These are phyloP conservation scores for Brachionus manjavacas DNA, from an alignment of 1,140 invertebrate species.

Conservation along the genomic window DNA sequence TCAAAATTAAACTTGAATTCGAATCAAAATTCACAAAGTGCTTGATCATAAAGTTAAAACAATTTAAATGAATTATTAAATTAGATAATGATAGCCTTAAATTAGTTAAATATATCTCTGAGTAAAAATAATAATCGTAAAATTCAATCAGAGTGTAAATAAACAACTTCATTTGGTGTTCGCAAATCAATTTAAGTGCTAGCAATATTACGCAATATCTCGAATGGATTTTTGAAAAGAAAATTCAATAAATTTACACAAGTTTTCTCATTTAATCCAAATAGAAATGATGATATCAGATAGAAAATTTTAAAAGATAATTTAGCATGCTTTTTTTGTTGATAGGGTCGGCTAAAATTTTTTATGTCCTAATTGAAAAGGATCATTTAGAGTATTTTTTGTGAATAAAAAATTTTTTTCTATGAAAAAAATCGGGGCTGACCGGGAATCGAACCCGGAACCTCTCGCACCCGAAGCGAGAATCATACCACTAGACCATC, in stretches of 20 bases:
- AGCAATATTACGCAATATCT: neutral
- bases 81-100: neutral
- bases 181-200: constrained; percentile 4
- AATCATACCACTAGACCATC: neutral
- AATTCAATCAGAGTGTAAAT: neutral
- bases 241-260: neutral
- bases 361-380: neutral
- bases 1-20: too few species aligned
- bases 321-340: neutral
- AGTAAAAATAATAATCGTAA: neutral
- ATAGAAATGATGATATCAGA: neutral
- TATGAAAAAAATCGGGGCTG: neutral
- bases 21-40: neutral
- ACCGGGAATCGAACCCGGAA: neutral
- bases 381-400: neutral
- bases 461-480: neutral
- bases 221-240: neutral
- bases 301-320: neutral
- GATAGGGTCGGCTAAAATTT: neutral
- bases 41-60: neutral
- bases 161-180: neutral
- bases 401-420: neutral
- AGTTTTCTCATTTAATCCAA: neutral
- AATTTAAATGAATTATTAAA: neutral
- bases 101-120: neutral